These are phyloP conservation scores for Erebia epiphron DNA, from an alignment of 2,888 invertebrate species.

Conservation along the genomic window DNA sequence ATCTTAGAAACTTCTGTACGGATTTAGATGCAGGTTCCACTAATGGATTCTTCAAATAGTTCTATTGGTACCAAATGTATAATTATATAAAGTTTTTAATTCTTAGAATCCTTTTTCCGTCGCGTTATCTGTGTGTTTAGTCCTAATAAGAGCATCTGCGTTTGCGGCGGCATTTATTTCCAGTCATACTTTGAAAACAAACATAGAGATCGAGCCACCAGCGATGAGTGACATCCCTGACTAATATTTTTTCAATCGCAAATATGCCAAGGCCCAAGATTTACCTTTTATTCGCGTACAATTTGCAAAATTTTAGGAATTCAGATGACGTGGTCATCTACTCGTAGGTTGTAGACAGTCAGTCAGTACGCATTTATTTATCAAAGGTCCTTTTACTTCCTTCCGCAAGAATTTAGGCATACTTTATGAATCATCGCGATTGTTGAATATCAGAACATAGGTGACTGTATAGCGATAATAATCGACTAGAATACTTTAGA, in stretches of 20 bases:
- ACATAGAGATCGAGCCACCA: conserved; percentile 29
- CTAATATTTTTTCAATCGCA: conserved; percentile 28
- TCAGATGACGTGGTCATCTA: conserved; percentile 30
- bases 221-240: conserved; percentile 32
- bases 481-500: too few species aligned
- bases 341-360: conserved; percentile 6
- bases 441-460: neutral
- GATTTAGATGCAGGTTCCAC: too few species aligned
- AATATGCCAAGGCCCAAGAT: conserved; percentile 20
- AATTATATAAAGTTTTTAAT: too few species aligned
- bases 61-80: too few species aligned
- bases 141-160: conserved; percentile 32
- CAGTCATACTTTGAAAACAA: conserved; percentile 40
- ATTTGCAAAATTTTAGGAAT: conserved; percentile 30
- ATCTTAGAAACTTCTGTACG: too few species aligned
- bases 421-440: conserved; percentile 8
- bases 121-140: neutral
- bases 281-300: conserved; percentile 28
- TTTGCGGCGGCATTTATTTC: conserved; percentile 38
- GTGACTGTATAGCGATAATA: too few species aligned
- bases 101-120: too few species aligned
- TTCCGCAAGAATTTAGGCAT: conserved; percentile 30
- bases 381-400: conserved; percentile 31
- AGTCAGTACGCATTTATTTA: conserved; percentile 24
- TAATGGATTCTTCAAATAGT: too few species aligned